phyloP scores from a whole-genome alignment of 2,888 invertebrate genomes.

The Bembecia ichneumoniformis region DNA sequence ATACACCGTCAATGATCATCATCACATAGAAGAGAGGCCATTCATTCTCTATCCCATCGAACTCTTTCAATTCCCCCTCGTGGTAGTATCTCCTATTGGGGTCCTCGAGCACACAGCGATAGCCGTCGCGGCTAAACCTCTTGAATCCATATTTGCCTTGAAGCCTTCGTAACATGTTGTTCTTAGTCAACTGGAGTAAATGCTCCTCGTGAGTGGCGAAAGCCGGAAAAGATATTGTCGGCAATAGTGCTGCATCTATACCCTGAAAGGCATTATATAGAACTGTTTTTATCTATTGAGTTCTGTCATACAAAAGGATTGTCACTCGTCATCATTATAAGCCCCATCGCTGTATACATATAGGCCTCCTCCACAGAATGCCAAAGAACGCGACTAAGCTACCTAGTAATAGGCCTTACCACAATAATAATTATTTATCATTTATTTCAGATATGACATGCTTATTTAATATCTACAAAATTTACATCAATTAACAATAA shows the following conservation, averaged over 20 bases:
- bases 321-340: no score
- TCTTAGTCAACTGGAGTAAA: conserved; percentile 88
- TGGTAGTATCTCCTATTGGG: conserved; percentile 83
- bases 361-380: no score
- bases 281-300: not conserved
- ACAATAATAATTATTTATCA: no score
- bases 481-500: no score
- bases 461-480: no score
- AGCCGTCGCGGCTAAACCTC: conserved; percentile 95
- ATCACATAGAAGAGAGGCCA: conserved; percentile 98
- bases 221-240: conserved; percentile 97
- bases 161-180: conserved; percentile 84
- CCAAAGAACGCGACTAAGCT: no score
- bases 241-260: conserved; percentile 91
- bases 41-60: conserved; percentile 96
- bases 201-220: conserved; percentile 97
- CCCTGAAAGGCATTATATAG: conserved; percentile 73
- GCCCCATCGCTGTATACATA: no score
- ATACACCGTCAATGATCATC: conserved; percentile 97
- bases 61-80: conserved; percentile 93
- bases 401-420: no score
- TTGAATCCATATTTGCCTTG: conserved; percentile 94
- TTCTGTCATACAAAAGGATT: no score
- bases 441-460: no score
- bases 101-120: conserved; percentile 90